A percentile compares a stretch with the other conserved stretches of the same genome.
Evolutionary conservation across 2,888 invertebrate genomes (phyloP).

Genomic region (Ctenicera cuprea): DNA sequence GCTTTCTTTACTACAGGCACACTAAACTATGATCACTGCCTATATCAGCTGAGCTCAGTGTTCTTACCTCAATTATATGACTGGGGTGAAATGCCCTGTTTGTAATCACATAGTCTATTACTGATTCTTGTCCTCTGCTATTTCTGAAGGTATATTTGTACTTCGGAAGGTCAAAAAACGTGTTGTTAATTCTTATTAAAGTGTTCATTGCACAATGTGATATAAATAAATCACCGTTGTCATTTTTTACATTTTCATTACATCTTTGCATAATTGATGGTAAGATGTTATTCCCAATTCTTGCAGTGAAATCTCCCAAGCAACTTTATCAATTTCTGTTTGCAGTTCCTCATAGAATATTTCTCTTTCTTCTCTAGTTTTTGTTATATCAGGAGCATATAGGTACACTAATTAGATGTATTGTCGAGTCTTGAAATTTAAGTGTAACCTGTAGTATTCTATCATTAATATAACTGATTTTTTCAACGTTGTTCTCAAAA

Average conservation of each 20-base stretch:
- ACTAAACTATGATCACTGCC: conserved; percentile 14
- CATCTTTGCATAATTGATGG: conserved; percentile 21
- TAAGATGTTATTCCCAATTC: conserved; percentile 9
- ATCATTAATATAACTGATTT: conserved; percentile 15
- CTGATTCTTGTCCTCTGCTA: conserved; percentile 1
- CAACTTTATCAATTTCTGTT: conserved; percentile 14
- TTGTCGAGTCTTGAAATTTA: conserved; percentile 10
- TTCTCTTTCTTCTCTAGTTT: conserved; percentile 23
- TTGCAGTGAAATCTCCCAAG: conserved; percentile 21
- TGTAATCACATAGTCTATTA: conserved; percentile 12
- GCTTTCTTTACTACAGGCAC: neutral
- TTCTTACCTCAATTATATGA: neutral
- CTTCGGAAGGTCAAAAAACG: conserved; percentile 14
- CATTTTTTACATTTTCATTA: conserved; percentile 18
- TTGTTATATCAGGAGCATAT: conserved; percentile 28
- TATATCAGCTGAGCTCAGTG: no score
- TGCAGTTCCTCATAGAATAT: conserved; percentile 19
- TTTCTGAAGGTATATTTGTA: conserved; percentile 13
- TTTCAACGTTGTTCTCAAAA: conserved; percentile 13
- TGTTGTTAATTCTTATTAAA: conserved; percentile 27
- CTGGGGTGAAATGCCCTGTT: neutral
- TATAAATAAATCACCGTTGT: conserved; percentile 15
- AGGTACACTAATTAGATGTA: conserved; percentile 29
- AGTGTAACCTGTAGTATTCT: conserved; percentile 12
- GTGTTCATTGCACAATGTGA: conserved; percentile 13